Evolutionary conservation across 1,140 invertebrate species (phyloP), one percentile per base, ranked within the genome.

Genomic region (Atta texana): DNA sequence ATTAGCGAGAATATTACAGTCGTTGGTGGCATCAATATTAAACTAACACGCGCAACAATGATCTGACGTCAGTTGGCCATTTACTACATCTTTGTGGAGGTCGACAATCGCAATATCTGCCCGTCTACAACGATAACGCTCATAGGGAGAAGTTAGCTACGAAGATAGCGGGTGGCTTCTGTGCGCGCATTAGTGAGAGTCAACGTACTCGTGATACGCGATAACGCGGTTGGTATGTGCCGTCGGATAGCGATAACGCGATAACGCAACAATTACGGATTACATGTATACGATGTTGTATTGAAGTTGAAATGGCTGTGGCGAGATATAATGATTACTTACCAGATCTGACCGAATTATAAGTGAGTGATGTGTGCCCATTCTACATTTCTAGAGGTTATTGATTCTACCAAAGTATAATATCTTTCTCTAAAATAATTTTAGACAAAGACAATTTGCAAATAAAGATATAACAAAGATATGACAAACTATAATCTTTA

Each of bases 181-280:
- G 69, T 55, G 76, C 64, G 78, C 78, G 44, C 51, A 71, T 77
- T 69, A 69, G 80, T 57, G 86, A 69, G 68, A 88, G 88, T 77
- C 80, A 85, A 71, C 80, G 87, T 71, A 49, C 31, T 68, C 5
- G 64, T 51, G 87, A 87, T 87, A 81, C 21, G 76, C 34, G 69
- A 85, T 75, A 75, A 59, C 39, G 53, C 51, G 31, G 78, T 10
- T 31, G 64, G 78, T 71, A 71, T 72, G 34, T 59, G 53, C 53
- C 18, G 80, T 74, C 55, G 28, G 57, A 72, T 76, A 66, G 34
- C 21, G 85, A 81, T 72, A 86, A 68, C 14, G 18, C 53, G 85
- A 87, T 88, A 85, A 64, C 28, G 34, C 16, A 4, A 31, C 12
- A 69, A 88, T 87, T 76, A 87, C 49, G 34, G 14, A 39, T 28